These are phyloP conservation scores for Bufo gargarizans DNA, from an alignment of 2,113 vertebrate species.

Conservation along the genomic window DNA sequence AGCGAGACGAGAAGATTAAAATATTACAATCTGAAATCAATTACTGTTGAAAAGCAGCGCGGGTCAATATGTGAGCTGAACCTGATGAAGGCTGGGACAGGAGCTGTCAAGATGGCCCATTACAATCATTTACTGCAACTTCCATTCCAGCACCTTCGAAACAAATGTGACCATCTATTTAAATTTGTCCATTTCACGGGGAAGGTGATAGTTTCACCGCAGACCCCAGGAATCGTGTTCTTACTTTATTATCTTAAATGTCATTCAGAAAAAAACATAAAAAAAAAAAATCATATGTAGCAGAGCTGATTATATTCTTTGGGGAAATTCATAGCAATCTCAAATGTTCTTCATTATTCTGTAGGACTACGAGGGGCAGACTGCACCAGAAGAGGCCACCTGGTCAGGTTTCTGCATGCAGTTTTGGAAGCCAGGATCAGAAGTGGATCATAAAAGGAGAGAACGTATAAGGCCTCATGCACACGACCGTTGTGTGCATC, in stretches of 20 bases:
- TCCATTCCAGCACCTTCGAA: neutral
- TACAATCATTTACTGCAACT: slow-evolving; percentile 22
- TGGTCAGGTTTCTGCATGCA: too few relatives aligned
- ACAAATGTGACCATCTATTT: slow-evolving; percentile 12
- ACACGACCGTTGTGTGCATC: too few relatives aligned
- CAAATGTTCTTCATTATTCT: too few relatives aligned
- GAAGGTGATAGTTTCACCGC: neutral
- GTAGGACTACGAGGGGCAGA: too few relatives aligned
- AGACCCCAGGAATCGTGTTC: neutral
- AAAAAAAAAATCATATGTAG: neutral
- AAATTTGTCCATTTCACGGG: slow-evolving; percentile 11
- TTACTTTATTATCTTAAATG: neutral
- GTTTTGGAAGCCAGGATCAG: too few relatives aligned
- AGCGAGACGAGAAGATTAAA: slow-evolving; percentile 42
- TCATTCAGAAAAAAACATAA: neutral
- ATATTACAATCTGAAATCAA: slow-evolving; percentile 56
- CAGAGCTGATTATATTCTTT: neutral
- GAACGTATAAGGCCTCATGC: too few relatives aligned
- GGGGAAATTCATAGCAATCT: neutral
- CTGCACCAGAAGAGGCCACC: too few relatives aligned
- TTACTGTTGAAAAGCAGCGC: slow-evolving; percentile 39
- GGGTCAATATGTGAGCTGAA: slow-evolving; percentile 46
- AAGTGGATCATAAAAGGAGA: too few relatives aligned
- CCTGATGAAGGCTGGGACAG: slow-evolving; percentile 36
- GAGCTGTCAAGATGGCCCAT: slow-evolving; percentile 27